Evolutionary conservation across 2,888 invertebrate genomes (phyloP), one percentile per base, ranked within the genome.

Genomic region (Dynastes maya): DNA sequence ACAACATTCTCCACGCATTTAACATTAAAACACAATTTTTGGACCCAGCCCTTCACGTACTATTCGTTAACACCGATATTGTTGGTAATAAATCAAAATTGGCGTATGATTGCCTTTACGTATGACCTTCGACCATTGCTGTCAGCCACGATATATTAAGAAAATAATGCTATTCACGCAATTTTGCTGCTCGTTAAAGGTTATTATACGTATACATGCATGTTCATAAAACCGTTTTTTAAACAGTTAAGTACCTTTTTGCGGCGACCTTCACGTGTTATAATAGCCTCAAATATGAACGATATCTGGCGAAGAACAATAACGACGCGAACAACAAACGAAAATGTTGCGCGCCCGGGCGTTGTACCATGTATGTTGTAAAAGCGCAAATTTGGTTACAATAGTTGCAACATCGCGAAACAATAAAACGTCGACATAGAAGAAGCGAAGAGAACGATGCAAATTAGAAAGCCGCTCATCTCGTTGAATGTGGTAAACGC

Each of bases 201-300:
- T 53, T 53, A 53, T 53, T 45, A 45, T 45, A 45, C 45, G 53
- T 16, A 67, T 8, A 9, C 16, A 45, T 37, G 29, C 6, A 61
- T 29, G 61, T 64, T 37, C 49, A 68, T 22, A 71, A 29, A 55
- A 71, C 71, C n/a, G 71, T 71, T 71, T 37, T 71, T 71, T 71
- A 71, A 71, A 71, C 71, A 71, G 53, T 71, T 71, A 71, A 53
- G 53, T 53, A 53, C n/a, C 53, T 53, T 53, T 53, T n/a, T 53
- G 16, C 53, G 5, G n/a, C 16, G 53, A 53, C 53, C 53, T 53
- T 53, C 53, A 53, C 16, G 53, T 16, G 53, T 53, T 53, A 53
- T 53, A 53, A 53, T 53, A 53, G 53, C 16, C 13, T n/a, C 53
- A n/a, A 53, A 53, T 53, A 53, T 53, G 53, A 53, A 53, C 53